phyloP scores from a whole-genome alignment of 2,113 vertebrate species.

The Hemibates koningsi region DNA sequence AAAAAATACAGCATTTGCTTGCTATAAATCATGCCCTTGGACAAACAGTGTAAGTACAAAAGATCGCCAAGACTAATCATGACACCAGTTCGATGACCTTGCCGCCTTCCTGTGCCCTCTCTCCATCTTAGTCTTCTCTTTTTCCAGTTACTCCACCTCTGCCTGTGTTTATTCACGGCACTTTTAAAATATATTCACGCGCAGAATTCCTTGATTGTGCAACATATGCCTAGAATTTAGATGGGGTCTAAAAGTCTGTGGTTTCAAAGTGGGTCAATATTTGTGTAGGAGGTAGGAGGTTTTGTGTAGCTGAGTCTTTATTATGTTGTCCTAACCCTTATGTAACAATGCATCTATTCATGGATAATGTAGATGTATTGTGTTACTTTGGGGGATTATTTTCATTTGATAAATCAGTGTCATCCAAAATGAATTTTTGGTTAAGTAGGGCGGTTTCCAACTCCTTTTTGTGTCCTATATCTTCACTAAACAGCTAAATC shows the following conservation, averaged over 20 bases:
- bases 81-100: slow-evolving; percentile 26
- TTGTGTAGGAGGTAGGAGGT: background rate
- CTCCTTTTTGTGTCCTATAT: background rate
- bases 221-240: background rate
- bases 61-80: background rate
- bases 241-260: background rate
- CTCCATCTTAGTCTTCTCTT: background rate
- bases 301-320: background rate
- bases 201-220: background rate
- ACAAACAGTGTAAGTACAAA: background rate
- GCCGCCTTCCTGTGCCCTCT: background rate
- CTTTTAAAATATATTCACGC: background rate
- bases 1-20: background rate
- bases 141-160: background rate
- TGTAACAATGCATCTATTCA: background rate
- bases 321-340: background rate
- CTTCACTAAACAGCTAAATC: background rate
- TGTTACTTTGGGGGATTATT: background rate
- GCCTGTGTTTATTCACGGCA: background rate
- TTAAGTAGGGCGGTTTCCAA: background rate
- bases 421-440: background rate
- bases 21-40: background rate
- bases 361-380: background rate
- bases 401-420: background rate
- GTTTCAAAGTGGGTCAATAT: background rate